Conservation (phyloP, 2,888 invertebrate genomes). For the Ichneumoninae sp. region DNA sequence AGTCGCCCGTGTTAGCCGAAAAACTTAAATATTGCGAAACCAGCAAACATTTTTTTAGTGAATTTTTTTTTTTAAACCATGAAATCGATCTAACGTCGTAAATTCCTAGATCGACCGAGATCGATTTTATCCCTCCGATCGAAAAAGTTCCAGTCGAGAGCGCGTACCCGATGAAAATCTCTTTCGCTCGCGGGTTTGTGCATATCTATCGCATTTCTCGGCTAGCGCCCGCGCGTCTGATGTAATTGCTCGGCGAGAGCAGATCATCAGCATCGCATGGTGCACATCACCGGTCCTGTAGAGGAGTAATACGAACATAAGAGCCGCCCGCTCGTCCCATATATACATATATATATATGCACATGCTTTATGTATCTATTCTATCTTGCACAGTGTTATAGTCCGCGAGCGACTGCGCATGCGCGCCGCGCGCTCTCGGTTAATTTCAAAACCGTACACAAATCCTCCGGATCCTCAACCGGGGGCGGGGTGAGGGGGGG, state of each 20-base stretch:
- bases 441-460: constrained; percentile 65
- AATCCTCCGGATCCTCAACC: constrained; percentile 41
- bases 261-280: constrained; percentile 49
- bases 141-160: background rate
- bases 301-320: constrained; percentile 5
- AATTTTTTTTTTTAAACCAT: background rate
- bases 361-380: background rate
- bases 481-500: background rate
- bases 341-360: constrained; percentile 48
- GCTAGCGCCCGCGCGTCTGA: constrained; percentile 43
- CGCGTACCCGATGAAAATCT: constrained; percentile 7
- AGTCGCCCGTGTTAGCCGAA: too few species aligned
- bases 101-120: constrained; percentile 6
- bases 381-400: constrained; percentile 6
- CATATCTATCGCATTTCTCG: constrained; percentile 57
- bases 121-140: background rate
- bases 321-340: constrained; percentile 7
- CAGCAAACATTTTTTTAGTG: background rate
- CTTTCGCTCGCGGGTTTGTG: background rate
- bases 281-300: background rate
- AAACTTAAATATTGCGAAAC: background rate
- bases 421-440: constrained; percentile 40
- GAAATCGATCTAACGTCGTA: background rate
- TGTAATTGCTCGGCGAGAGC: constrained; percentile 60
- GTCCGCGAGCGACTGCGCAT: constrained; percentile 17